Percentiles rank a stretch among this genome's conserved stretches.
Conservation (phyloP, 2,888 invertebrate genomes). For the Gymnoscelis rufifasciata region DNA sequence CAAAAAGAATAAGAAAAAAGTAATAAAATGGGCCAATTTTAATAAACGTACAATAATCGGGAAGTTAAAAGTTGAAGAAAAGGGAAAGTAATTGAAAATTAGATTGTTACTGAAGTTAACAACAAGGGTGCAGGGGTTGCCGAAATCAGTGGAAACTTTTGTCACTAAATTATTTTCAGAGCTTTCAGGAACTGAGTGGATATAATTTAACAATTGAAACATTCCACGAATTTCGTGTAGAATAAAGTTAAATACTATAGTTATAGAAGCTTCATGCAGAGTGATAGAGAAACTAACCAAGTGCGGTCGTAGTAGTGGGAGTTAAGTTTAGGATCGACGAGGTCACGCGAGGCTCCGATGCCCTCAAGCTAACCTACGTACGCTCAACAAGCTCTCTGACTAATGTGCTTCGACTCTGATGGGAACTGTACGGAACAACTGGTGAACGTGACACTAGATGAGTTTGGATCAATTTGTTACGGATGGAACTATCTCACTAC, state of each 20-base stretch:
- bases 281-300: slow-evolving; percentile 68
- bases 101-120: slow-evolving; percentile 57
- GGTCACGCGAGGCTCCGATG: slow-evolving; percentile 60
- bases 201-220: slow-evolving; percentile 7
- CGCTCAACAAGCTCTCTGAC: slow-evolving; percentile 71
- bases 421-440: slow-evolving; percentile 66
- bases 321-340: slow-evolving; percentile 58
- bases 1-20: slow-evolving; percentile 48
- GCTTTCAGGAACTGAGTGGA: slow-evolving; percentile 17
- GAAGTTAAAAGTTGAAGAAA: slow-evolving; percentile 53
- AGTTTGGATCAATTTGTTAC: slow-evolving; percentile 68
- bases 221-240: slow-evolving; percentile 49
- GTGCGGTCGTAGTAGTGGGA: slow-evolving; percentile 63
- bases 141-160: slow-evolving; percentile 50
- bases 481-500: slow-evolving; percentile 70
- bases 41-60: slow-evolving; percentile 44
- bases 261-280: slow-evolving; percentile 75
- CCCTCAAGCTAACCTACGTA: slow-evolving; percentile 71
- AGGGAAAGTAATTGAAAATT: slow-evolving; percentile 57
- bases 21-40: slow-evolving; percentile 47
- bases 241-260: slow-evolving; percentile 55
- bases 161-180: slow-evolving; percentile 17
- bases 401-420: slow-evolving; percentile 73
- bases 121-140: slow-evolving; percentile 55
- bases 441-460: slow-evolving; percentile 73